These are phyloP conservation scores for Ridgeia piscesae DNA, from an alignment of 1,140 invertebrate species.

Conservation along the genomic window DNA sequence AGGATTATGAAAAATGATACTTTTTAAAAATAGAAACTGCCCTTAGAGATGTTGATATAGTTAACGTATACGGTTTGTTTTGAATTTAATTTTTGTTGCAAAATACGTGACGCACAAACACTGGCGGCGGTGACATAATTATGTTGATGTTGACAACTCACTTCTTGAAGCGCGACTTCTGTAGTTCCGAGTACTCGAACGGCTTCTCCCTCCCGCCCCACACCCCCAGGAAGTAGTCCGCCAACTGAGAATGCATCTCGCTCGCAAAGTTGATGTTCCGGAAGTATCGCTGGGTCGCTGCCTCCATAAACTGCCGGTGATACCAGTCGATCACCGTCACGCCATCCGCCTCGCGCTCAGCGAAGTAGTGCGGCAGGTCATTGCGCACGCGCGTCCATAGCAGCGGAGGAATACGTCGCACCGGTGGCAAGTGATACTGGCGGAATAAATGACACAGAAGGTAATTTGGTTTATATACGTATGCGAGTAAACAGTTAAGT, in stretches of 20 bases:
- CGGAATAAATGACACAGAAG: neutral
- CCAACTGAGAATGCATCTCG: slow-evolving; percentile 95
- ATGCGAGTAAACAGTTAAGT: neutral
- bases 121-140: neutral
- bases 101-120: neutral
- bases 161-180: slow-evolving; percentile 72
- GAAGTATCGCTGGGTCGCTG: slow-evolving; percentile 73
- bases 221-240: slow-evolving; percentile 91
- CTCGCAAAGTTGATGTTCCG: slow-evolving; percentile 95
- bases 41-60: too few species aligned
- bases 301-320: slow-evolving; percentile 37
- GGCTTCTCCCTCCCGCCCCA: slow-evolving; percentile 83
- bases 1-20: too few species aligned
- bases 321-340: slow-evolving; percentile 36
- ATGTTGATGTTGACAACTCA: slow-evolving; percentile 24
- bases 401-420: slow-evolving; percentile 30
- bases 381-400: slow-evolving; percentile 30
- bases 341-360: slow-evolving; percentile 29
- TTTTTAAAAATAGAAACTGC: too few species aligned
- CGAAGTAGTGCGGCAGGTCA: slow-evolving; percentile 29
- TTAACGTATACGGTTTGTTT: too few species aligned
- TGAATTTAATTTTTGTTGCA: neutral
- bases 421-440: slow-evolving; percentile 32
- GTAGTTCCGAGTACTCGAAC: slow-evolving; percentile 96
- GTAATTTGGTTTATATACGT: neutral